Evolutionary conservation across 2,888 invertebrate genomes (phyloP).

Genomic region (Smittia sp.): DNA sequence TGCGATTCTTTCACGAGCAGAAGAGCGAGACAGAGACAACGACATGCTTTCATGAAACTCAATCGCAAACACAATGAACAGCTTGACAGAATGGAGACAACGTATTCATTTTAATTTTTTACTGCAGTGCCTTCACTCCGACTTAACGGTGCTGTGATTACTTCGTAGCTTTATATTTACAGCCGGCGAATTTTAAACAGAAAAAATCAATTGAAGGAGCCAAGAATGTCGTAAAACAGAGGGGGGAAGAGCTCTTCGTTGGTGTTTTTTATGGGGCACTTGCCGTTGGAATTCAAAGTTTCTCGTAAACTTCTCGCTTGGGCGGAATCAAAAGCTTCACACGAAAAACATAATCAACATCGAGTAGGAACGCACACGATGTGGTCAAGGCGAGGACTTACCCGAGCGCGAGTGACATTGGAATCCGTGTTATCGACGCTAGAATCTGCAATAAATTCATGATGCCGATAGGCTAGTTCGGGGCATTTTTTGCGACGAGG

Average conservation of each 20-base stretch:
- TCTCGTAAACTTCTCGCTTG: constrained; percentile 44
- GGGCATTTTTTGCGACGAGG: constrained; percentile 87
- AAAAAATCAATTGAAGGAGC: no score
- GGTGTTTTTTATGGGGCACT: no score
- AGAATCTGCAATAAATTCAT: constrained; percentile 68
- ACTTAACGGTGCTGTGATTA: not conserved
- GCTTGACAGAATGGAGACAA: constrained; percentile 23
- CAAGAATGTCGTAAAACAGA: no score
- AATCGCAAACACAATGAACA: constrained; percentile 23
- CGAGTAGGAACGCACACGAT: not conserved
- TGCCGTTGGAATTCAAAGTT: no score
- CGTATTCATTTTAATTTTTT: constrained; percentile 46
- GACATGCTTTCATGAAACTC: not conserved
- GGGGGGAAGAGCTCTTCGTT: no score
- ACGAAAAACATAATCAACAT: not conserved
- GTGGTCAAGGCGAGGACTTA: constrained; percentile 46
- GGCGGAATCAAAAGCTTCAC: constrained; percentile 15
- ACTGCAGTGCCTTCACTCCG: constrained; percentile 21
- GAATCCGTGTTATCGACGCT: constrained; percentile 60
- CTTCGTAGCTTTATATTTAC: not conserved
- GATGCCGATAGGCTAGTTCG: constrained; percentile 81
- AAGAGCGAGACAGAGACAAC: no score
- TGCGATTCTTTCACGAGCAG: no score
- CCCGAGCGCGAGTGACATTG: constrained; percentile 50
- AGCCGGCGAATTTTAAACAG: no score